A percentile compares a stretch with the other conserved stretches of the same genome.
Conservation (phyloP, 2,888 invertebrate genomes). For the Diogma glabrata region DNA sequence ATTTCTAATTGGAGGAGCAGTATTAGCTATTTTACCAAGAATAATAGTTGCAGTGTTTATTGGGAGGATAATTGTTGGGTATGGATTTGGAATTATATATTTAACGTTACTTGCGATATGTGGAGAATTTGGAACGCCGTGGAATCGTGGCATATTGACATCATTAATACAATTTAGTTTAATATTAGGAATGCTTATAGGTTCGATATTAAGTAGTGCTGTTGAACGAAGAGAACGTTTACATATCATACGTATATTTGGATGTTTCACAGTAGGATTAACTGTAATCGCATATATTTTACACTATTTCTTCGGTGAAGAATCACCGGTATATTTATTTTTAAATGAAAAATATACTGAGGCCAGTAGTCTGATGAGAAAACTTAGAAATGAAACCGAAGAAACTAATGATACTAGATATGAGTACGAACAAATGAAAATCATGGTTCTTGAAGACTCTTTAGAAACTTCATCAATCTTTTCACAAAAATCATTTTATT, state of each 20-base stretch:
- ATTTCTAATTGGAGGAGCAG: background rate
- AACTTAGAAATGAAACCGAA: background rate
- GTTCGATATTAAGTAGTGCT: background rate
- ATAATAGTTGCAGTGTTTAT: background rate
- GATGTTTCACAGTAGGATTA: background rate
- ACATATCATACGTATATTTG: background rate
- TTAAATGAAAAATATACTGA: background rate
- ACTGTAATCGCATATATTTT: constrained; percentile 3
- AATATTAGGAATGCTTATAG: background rate
- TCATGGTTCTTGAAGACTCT: background rate
- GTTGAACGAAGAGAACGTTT: background rate
- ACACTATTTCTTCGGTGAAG: background rate
- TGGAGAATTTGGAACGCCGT: background rate
- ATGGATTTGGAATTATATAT: background rate
- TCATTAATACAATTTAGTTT: constrained; percentile 2
- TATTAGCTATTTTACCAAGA: background rate
- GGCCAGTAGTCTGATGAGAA: background rate
- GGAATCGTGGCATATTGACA: constrained; percentile 2
- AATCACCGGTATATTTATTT: background rate
- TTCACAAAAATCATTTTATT: background rate
- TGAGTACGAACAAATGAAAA: constrained; percentile 6
- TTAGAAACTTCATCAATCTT: background rate
- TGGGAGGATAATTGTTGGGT: constrained; percentile 1
- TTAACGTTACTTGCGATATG: background rate
- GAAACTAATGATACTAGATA: background rate